These are phyloP conservation scores for Euthynnus affinis DNA, from an alignment of 2,797 vertebrate genomes.

Conservation along the genomic window DNA sequence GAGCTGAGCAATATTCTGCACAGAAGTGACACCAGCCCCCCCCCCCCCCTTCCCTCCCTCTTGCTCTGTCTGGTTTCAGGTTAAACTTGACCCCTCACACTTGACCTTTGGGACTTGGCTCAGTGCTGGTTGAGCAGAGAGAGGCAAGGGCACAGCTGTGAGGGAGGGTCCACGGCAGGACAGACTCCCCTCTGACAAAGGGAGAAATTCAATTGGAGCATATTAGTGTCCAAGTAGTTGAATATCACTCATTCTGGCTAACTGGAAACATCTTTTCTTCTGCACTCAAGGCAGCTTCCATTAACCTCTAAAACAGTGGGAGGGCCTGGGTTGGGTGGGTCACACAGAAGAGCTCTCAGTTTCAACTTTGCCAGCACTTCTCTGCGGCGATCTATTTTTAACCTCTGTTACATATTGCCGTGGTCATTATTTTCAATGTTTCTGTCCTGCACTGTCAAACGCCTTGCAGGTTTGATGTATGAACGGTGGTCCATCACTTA, in stretches of 20 bases:
- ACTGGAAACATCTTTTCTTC: conserved; percentile 83
- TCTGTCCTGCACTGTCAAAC: conserved; percentile 84
- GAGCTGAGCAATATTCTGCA: conserved; percentile 41
- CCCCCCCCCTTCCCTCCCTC: not conserved
- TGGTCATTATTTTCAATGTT: conserved; percentile 87
- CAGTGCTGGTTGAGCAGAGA: conserved; percentile 64
- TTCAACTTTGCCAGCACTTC: conserved; percentile 75
- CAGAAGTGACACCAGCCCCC: conserved; percentile 47
- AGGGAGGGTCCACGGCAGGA: conserved; percentile 77
- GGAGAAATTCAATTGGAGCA: conserved; percentile 82
- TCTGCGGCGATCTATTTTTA: conserved; percentile 82
- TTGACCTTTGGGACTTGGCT: conserved; percentile 79
- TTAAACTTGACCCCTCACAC: conserved; percentile 85
- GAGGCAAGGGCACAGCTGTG: conserved; percentile 79
- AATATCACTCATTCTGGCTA: conserved; percentile 82
- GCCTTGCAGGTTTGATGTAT: conserved; percentile 85
- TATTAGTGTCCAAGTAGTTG: conserved; percentile 82
- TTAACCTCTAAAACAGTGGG: conserved; percentile 80
- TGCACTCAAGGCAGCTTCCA: conserved; percentile 76
- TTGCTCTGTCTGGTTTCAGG: conserved; percentile 76
- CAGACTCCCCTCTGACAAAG: conserved; percentile 77
- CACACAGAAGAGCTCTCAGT: conserved; percentile 60
- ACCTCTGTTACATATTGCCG: conserved; percentile 84
- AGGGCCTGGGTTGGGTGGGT: conserved; percentile 66
- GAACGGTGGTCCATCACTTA: conserved; percentile 86